These are phyloP conservation scores for Chalcosyrphus nemorum DNA, from an alignment of 2,888 invertebrate species.

Conservation along the genomic window DNA sequence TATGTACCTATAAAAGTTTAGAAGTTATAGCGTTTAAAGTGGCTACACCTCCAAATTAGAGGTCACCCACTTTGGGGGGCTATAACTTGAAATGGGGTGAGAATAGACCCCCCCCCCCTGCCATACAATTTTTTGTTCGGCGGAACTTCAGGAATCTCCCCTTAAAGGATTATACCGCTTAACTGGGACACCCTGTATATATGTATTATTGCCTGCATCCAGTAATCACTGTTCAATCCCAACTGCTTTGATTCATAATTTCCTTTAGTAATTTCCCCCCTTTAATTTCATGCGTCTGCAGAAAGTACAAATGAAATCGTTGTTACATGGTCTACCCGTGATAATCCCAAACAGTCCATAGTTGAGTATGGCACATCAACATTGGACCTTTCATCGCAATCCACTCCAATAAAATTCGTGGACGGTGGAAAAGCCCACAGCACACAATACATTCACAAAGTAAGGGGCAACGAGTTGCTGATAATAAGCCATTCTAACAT, in stretches of 20 bases:
- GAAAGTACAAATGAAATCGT: constrained; percentile 87
- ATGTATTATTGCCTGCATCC: no score
- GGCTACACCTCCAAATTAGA: no score
- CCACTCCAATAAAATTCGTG: constrained; percentile 85
- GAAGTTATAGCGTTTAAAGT: no score
- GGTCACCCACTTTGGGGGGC: no score
- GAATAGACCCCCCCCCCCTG: no score
- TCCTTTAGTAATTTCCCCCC: background rate
- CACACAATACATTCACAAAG: constrained; percentile 90
- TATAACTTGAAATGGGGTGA: no score
- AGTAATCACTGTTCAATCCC: background rate
- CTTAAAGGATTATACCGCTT: no score
- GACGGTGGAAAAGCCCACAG: constrained; percentile 88
- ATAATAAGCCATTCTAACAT: background rate
- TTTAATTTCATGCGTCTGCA: constrained; percentile 80
- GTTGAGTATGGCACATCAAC: constrained; percentile 89
- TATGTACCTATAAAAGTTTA: no score
- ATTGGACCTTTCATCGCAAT: constrained; percentile 83
- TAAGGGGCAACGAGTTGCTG: constrained; percentile 81
- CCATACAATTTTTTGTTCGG: no score
- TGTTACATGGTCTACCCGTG: constrained; percentile 92
- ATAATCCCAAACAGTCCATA: constrained; percentile 86
- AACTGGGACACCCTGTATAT: no score
- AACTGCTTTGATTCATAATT: background rate
- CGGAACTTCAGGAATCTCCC: no score